These are phyloP conservation scores for Aythya baeri DNA, from an alignment of 2,113 vertebrate genomes.

Conservation along the genomic window DNA sequence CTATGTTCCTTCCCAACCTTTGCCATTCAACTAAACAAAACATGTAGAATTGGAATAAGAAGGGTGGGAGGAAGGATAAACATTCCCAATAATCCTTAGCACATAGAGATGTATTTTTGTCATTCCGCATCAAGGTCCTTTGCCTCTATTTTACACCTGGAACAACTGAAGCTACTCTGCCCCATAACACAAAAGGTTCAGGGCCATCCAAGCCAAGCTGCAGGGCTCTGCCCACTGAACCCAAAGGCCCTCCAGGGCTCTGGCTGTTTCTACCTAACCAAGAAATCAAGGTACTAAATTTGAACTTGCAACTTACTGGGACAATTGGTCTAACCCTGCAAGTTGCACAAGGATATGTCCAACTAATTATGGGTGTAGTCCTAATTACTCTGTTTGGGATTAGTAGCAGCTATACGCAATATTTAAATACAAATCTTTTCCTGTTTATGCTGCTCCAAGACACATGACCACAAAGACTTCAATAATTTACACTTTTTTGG, in stretches of 20 bases:
- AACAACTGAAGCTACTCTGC: neutral
- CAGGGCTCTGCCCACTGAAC: neutral
- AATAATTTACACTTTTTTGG: neutral
- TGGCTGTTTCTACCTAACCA: neutral
- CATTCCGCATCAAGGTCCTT: neutral
- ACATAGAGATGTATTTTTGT: neutral
- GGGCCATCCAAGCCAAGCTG: accelerated
- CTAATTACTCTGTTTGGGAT: neutral
- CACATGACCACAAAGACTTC: neutral
- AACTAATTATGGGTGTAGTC: neutral
- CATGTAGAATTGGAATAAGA: neutral
- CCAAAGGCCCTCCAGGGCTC: too few relatives aligned
- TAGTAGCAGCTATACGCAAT: neutral
- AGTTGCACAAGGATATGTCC: neutral
- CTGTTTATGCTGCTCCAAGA: neutral
- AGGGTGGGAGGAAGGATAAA: neutral
- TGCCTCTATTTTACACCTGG: neutral
- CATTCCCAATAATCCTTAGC: neutral
- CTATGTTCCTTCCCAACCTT: neutral
- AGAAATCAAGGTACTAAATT: neutral
- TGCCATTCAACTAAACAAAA: neutral
- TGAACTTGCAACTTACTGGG: neutral
- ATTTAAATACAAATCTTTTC: neutral
- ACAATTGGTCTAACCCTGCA: neutral
- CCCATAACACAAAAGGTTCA: neutral